Conservation (phyloP, 2,888 invertebrate genomes). For the Drosophila kanekoi region DNA sequence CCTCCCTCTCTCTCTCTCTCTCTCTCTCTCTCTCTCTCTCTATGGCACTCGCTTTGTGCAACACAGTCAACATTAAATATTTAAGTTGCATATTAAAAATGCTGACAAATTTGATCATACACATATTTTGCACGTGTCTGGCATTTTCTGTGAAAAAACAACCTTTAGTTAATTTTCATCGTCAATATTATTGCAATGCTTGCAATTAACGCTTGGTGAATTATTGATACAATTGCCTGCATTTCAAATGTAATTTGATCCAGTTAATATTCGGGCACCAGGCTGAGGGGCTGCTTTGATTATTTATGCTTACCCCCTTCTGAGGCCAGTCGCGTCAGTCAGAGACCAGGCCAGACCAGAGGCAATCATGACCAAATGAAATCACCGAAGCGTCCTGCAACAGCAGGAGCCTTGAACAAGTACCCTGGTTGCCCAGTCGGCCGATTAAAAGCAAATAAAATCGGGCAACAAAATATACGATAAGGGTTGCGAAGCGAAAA, state of each 20-base stretch:
- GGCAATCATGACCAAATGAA: constrained; percentile 61
- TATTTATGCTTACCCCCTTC: constrained; percentile 49
- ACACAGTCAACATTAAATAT: constrained; percentile 61
- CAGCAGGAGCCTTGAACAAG: constrained; percentile 33
- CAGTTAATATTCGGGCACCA: constrained; percentile 38
- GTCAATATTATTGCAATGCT: constrained; percentile 33
- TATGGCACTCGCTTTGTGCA: constrained; percentile 19
- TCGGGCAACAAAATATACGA: constrained; percentile 42
- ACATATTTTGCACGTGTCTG: constrained; percentile 40
- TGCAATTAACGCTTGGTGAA: constrained; percentile 23
- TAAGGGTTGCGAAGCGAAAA: constrained; percentile 21
- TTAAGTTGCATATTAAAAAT: constrained; percentile 50
- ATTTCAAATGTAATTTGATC: constrained; percentile 63
- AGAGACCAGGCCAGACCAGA: not conserved
- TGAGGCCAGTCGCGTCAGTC: not conserved
- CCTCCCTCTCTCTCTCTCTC: not conserved
- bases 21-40: not conserved
- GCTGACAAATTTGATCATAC: constrained; percentile 26
- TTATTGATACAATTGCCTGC: constrained; percentile 47
- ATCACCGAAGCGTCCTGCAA: constrained; percentile 53
- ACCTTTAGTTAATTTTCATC: constrained; percentile 33
- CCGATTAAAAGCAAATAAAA: constrained; percentile 75
- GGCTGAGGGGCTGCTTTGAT: constrained; percentile 36
- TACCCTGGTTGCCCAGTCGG: constrained; percentile 46
- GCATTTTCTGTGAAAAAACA: not conserved